Percentiles rank a stretch among this genome's conserved stretches.
Evolutionary conservation across 1,140 invertebrate species (phyloP).

Genomic region (Tetramorium parvispinum): DNA sequence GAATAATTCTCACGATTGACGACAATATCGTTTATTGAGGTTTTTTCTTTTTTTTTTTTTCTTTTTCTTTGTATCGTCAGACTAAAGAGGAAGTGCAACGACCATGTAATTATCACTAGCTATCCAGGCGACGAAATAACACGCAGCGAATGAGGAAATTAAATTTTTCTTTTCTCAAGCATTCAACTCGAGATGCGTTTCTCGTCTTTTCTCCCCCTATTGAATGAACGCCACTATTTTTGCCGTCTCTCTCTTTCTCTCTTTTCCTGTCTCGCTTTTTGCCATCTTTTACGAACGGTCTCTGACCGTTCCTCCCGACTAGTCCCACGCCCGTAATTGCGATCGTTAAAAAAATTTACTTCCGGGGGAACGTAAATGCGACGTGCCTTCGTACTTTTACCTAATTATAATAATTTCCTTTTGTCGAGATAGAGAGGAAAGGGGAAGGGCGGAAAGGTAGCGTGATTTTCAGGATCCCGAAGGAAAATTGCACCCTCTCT

Average conservation of each 20-base stretch:
- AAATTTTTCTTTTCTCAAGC: constrained; percentile 47
- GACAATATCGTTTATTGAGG: constrained; percentile 40
- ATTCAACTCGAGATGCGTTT: constrained; percentile 6
- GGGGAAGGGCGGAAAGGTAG: not conserved
- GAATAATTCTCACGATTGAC: constrained; percentile 50
- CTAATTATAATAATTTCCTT: constrained; percentile 55
- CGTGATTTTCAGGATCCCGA: constrained; percentile 4
- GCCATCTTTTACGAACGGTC: constrained; percentile 23
- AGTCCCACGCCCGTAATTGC: constrained; percentile 53
- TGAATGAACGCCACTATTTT: not conserved
- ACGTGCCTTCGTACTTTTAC: constrained; percentile 40
- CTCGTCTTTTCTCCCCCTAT: not conserved
- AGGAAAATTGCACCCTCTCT: constrained; percentile 29
- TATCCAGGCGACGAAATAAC: constrained; percentile 33
- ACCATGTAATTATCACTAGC: constrained; percentile 48
- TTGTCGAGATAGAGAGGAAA: not conserved
- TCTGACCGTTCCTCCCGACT: constrained; percentile 40
- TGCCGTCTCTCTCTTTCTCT: not conserved
- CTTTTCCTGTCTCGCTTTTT: constrained; percentile 6
- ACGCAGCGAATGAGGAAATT: constrained; percentile 38
- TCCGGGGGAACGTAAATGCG: constrained; percentile 45
- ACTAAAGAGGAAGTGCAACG: constrained; percentile 16
- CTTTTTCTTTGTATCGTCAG: constrained; percentile 12
- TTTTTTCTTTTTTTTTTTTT: not conserved
- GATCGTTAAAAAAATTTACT: constrained; percentile 53